Evolutionary conservation across 2,113 vertebrate species (phyloP).

Genomic region (Pitta sordida): DNA sequence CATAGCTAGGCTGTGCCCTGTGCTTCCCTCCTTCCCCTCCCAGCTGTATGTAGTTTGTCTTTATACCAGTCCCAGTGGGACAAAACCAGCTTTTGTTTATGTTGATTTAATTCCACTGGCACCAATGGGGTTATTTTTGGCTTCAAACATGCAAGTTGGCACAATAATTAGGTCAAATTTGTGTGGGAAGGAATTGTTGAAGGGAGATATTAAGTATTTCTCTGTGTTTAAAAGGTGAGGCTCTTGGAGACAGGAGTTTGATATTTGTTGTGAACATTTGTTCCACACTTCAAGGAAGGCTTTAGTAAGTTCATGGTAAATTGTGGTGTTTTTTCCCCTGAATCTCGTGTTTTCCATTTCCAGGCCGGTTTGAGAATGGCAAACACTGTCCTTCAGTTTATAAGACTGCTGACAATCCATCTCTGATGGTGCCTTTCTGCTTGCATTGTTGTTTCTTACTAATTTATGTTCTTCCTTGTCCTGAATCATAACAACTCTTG

Average conservation of each 20-base stretch:
- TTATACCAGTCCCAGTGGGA: background rate
- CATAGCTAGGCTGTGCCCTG: background rate
- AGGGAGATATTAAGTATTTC: background rate
- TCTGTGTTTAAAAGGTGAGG: background rate
- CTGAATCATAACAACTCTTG: background rate
- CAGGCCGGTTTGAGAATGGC: background rate
- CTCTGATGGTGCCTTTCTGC: background rate
- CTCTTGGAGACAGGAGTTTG: background rate
- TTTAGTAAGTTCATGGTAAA: background rate
- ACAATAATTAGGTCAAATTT: background rate
- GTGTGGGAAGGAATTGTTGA: background rate
- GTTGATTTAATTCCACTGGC: background rate
- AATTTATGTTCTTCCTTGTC: background rate
- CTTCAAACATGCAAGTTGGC: background rate
- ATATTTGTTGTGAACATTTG: background rate
- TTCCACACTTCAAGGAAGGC: background rate
- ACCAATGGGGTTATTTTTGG: background rate
- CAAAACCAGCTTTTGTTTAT: background rate
- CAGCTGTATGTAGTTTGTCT: background rate
- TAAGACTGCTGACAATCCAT: background rate
- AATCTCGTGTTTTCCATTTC: background rate
- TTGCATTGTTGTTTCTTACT: background rate
- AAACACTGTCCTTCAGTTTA: background rate
- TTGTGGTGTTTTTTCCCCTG: rapidly evolving
- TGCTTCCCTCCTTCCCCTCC: background rate